Base-by-base conservation (phyloP, 2,888 invertebrate genomes). In the Hyles lineata region DNA sequence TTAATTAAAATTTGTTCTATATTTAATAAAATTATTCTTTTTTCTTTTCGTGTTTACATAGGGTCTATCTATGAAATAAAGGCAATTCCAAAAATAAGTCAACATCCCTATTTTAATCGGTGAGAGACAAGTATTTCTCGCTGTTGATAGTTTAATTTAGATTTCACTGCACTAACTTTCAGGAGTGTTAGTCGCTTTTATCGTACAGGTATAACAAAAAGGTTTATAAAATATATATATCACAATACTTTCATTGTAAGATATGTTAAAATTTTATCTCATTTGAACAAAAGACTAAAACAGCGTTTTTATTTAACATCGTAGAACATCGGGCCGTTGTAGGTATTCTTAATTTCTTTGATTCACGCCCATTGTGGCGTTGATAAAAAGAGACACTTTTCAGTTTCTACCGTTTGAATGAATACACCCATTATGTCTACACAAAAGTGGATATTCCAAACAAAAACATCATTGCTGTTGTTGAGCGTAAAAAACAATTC, bases 361-460 rank as follows among this genome's bases (percentile, higher is more conserved):
- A 94, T 93, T 93, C 90, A 84, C 87, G 85, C 81, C 92, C 85
- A 92, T 93, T 93, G 93, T 93, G 85, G 87, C 79, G 79, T 86
- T 89, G 93, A 93, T 94, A 93, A 93, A 93, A 67, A 67, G 63
- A 89, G 92, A 93, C 93, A 93, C 92, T 94, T 93, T 92, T 90
- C 86, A 86, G 88, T 87, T 87, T 87, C 87, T 87, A 87, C 87
- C 83, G 87, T 90, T 88, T 90, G 92, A 91, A 92, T 93, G 92
- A 93, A 92, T 92, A 93, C 92, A 90, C 90, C 91, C 91, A 93
- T 94, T 93, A 93, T 92, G 86, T 85, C 81, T 85, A 88, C 89
- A 93, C 92, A 93, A 93, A 92, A 92, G 92, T 92, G 89, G 89
- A 89, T 90, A 88, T 90, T 90, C 86, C 89, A 91, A 91, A 91